Evolutionary conservation across 2,888 invertebrate genomes (phyloP), one percentile per base, ranked within the genome.

Genomic region (Thereva nobilitata): DNA sequence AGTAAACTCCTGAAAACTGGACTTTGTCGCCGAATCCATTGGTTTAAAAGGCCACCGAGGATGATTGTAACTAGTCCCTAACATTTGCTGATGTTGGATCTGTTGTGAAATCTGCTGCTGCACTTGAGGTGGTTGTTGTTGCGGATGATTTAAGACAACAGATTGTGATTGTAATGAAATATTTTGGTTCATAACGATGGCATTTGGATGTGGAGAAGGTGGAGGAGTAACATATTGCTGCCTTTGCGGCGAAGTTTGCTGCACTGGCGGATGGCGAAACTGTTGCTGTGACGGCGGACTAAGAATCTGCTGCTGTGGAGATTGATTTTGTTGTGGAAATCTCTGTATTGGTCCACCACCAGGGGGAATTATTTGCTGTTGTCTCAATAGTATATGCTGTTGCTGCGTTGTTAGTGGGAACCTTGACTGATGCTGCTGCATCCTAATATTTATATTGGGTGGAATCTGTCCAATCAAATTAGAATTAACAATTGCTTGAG

Each of bases 11-110:
- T 86, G 86, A 74, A 84, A 85, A 78, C 86, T 86, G 44, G 84
- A 85, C 75, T 86, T 85, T 40, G 86, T 86, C 72, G 83, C 86
- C 73, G 85, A 86, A 70, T 86, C 86, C 86, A 86, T 86, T 76
- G 74, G 86, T 80, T 68, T 86, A 76, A 55, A 75, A 53, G 74
- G 84, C 76, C 71, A 86, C 71, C 73, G 84, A 80, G 76, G 83
- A 56, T 68, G 70, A 68, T 68, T 68, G 63, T 64, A 70, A 56
- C 50, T 68, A 38, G 68, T 49, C 45, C 47, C 56, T 50, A 63
- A 34, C 6, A 63, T 38, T 49, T 63, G 68, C 44, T 40, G 53
- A 9, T 41, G 12, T 9, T 44, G 23, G 23, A 5, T 12, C 41
- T 53, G 57, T 53, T 53, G n/a, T 5, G 66, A 55, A 10, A 70